Percentiles rank a stretch among this genome's conserved stretches.
Evolutionary conservation across 1,140 invertebrate genomes (phyloP).

Genomic region (Eufriesea mexicana): DNA sequence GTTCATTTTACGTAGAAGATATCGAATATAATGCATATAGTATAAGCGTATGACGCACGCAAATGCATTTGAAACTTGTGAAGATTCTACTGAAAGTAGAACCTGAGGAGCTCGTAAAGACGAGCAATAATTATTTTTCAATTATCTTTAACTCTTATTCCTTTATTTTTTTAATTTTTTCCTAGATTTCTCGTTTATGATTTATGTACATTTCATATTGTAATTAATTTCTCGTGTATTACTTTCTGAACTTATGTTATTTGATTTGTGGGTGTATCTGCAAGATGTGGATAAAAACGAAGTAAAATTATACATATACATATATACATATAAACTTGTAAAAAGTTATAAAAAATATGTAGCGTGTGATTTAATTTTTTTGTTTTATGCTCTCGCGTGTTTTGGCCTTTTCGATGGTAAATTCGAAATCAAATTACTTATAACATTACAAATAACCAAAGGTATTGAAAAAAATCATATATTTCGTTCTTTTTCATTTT

Average conservation of each 20-base stretch:
- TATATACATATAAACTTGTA: conserved; percentile 44
- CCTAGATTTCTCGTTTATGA: conserved; percentile 19
- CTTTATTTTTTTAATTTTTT: conserved; percentile 14
- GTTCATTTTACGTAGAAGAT: conserved; percentile 11
- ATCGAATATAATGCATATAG: conserved; percentile 10
- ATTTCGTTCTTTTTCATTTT: conserved; percentile 26
- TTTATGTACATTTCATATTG: conserved; percentile 38
- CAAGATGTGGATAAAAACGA: conserved; percentile 48
- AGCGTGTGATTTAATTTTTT: conserved; percentile 48
- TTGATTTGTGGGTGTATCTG: conserved; percentile 52
- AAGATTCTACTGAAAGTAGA: conserved; percentile 45
- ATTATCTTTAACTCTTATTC: neutral
- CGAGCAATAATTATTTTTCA: conserved; percentile 14
- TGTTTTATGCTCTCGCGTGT: conserved; percentile 18
- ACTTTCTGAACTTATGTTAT: conserved; percentile 34
- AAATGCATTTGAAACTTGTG: conserved; percentile 34
- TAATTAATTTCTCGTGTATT: conserved; percentile 56
- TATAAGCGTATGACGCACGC: conserved; percentile 30
- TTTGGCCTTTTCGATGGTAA: conserved; percentile 3
- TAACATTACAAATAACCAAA: conserved; percentile 35
- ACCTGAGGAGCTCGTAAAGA: conserved; percentile 13
- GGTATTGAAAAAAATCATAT: conserved; percentile 21
- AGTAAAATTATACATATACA: conserved; percentile 43
- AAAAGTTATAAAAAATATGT: conserved; percentile 55
- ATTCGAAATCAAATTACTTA: conserved; percentile 23